Evolutionary conservation across 2,888 invertebrate species (phyloP).

Genomic region (Oegoconia quadripuncta): DNA sequence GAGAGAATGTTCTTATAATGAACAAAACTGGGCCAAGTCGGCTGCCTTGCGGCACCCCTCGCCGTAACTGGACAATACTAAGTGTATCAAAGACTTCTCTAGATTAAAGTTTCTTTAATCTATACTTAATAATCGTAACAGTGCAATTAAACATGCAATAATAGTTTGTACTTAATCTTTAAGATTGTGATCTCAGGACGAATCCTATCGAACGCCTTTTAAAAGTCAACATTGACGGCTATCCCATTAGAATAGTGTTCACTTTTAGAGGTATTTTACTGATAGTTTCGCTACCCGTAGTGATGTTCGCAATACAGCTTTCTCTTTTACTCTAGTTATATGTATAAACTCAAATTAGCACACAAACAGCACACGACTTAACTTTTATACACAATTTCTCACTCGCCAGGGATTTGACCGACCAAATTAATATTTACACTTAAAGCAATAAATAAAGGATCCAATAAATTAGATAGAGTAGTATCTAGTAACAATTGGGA

Average conservation of each 20-base stretch:
- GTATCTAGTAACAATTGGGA: constrained; percentile 37
- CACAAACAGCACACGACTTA: constrained; percentile 64
- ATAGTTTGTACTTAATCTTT: constrained; percentile 75
- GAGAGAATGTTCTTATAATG: constrained; percentile 27
- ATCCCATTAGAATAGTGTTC: constrained; percentile 60
- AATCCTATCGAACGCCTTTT: constrained; percentile 72
- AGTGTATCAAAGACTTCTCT: constrained; percentile 58
- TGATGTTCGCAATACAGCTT: constrained; percentile 52
- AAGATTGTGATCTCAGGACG: constrained; percentile 77
- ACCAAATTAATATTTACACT: constrained; percentile 54
- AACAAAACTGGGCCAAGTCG: constrained; percentile 39
- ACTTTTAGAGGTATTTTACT: constrained; percentile 60
- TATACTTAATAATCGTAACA: constrained; percentile 61
- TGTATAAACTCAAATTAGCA: constrained; percentile 50
- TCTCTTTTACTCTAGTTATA: constrained; percentile 59
- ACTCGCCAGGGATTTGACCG: constrained; percentile 66
- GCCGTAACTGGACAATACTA: constrained; percentile 52
- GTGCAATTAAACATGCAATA: constrained; percentile 77
- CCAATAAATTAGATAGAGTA: constrained; percentile 50
- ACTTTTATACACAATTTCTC: constrained; percentile 62
- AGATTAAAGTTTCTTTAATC: constrained; percentile 49
- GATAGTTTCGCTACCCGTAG: constrained; percentile 67
- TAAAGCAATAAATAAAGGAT: constrained; percentile 63
- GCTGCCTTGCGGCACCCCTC: constrained; percentile 56
- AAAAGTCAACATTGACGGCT: constrained; percentile 59